Evolutionary conservation across 1,140 invertebrate species (phyloP).

Genomic region (Cherax destructor): DNA sequence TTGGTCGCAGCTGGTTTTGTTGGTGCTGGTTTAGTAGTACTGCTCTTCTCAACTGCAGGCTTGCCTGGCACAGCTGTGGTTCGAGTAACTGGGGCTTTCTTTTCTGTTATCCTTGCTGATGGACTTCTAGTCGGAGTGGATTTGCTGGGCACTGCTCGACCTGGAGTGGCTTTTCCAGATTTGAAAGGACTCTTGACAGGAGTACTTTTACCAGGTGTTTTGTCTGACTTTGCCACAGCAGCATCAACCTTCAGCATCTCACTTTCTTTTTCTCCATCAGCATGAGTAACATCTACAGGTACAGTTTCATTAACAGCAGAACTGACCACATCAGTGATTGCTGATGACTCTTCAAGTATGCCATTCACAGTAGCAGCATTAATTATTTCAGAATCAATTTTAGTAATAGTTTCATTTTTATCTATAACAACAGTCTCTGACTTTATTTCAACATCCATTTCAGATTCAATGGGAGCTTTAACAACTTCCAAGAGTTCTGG

Average conservation of each 20-base stretch:
- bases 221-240: conserved; percentile 28
- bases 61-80: not conserved
- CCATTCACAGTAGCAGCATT: not conserved
- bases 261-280: not conserved
- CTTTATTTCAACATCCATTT: not conserved
- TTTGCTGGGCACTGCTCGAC: conserved; percentile 75
- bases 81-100: conserved; percentile 26
- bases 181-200: conserved; percentile 40
- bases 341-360: not conserved
- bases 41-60: conserved; percentile 22
- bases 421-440: not conserved
- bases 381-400: not conserved
- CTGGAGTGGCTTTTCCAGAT: conserved; percentile 43
- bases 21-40: not conserved
- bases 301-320: not conserved
- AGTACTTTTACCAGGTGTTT: conserved; percentile 31
- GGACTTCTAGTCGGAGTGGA: conserved; percentile 45
- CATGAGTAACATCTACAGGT: not conserved
- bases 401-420: not conserved
- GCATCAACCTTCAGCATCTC: conserved; percentile 15
- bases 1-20: conserved; percentile 7
- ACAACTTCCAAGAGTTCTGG: no score
- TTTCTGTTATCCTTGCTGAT: conserved; percentile 31
- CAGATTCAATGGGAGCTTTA: not conserved
- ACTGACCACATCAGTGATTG: not conserved